These are phyloP conservation scores for Peribatodes rhomboidaria DNA, from an alignment of 2,888 invertebrate species.

Conservation along the genomic window DNA sequence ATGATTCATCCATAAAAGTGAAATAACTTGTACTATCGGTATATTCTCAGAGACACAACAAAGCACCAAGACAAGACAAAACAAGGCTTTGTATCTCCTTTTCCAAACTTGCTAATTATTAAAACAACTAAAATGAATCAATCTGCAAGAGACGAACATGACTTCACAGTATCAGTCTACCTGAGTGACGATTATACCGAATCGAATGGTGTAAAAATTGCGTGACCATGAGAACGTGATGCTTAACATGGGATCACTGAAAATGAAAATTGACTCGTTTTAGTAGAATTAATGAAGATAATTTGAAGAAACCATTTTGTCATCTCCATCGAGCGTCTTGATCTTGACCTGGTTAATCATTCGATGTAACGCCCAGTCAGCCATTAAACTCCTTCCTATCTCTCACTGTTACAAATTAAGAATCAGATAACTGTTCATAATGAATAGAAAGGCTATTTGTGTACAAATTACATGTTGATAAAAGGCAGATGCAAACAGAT, in stretches of 20 bases:
- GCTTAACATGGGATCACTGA: not conserved
- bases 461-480: not conserved
- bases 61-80: not conserved
- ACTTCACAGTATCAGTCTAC: slow-evolving; percentile 5
- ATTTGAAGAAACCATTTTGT: not conserved
- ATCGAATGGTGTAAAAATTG: slow-evolving; percentile 2
- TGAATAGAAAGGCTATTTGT: not conserved
- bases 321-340: too few relatives aligned
- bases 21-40: too few relatives aligned
- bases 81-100: not conserved
- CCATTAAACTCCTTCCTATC: not conserved
- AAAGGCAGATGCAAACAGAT: not conserved
- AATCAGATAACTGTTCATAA: not conserved
- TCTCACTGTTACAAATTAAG: not conserved
- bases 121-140: not conserved
- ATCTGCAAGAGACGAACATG: slow-evolving; percentile 1
- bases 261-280: not conserved
- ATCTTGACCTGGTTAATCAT: slow-evolving; percentile 7
- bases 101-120: not conserved
- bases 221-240: not conserved
- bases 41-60: too few relatives aligned
- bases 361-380: not conserved
- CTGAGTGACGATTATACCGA: not conserved
- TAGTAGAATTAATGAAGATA: not conserved
- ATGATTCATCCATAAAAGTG: too few relatives aligned